These are phyloP conservation scores for Metopolophium dirhodum DNA, from an alignment of 1,140 invertebrate genomes.

Conservation along the genomic window DNA sequence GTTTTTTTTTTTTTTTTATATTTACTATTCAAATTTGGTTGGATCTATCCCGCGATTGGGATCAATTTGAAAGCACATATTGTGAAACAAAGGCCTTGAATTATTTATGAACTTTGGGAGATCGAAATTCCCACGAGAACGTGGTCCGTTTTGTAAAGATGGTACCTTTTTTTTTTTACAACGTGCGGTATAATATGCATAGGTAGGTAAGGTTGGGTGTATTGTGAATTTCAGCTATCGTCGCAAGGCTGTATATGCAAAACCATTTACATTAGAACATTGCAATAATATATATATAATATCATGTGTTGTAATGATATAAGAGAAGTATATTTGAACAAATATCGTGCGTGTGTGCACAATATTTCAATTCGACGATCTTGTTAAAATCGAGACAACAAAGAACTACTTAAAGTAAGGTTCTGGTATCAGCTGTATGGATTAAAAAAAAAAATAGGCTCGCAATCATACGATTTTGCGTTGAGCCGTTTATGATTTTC, in stretches of 20 bases:
- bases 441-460: too few relatives aligned
- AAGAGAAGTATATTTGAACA: neutral
- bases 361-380: neutral
- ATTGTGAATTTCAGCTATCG: neutral
- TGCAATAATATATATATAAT: neutral
- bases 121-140: slow-evolving; percentile 17
- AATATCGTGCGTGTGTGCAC: neutral
- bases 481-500: too few relatives aligned
- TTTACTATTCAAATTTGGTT: slow-evolving; percentile 43
- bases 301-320: neutral
- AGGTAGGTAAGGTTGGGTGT: neutral
- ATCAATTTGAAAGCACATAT: slow-evolving; percentile 45
- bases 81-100: slow-evolving; percentile 43
- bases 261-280: neutral
- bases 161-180: slow-evolving; percentile 34
- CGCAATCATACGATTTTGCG: too few relatives aligned
- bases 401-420: neutral
- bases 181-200: neutral
- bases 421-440: neutral
- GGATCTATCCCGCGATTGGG: slow-evolving; percentile 9
- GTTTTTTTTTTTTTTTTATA: neutral
- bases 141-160: slow-evolving; percentile 19
- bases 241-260: neutral
- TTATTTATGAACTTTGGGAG: slow-evolving; percentile 49
- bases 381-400: neutral